Base-by-base conservation (phyloP, 2,888 invertebrate genomes). In the Pristionchus exspectatus region DNA sequence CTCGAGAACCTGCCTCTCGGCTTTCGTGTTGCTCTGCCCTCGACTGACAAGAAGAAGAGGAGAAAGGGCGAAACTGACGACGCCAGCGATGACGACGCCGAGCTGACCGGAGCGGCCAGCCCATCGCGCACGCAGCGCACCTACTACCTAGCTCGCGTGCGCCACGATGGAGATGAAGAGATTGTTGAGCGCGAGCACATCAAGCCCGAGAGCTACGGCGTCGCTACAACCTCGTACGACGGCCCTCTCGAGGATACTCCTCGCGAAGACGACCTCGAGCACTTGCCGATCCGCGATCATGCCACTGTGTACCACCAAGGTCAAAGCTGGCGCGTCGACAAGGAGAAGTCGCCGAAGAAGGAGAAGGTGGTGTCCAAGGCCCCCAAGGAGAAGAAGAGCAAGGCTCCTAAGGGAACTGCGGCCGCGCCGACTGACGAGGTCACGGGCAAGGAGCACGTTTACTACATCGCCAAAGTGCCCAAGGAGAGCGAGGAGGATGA, bases 391-490 rank as follows among this genome's bases (percentile, higher is more conserved):
- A 81, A 81, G 81, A 81, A 81, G 50, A 81, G 12, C 81, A 81
- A 81, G 81, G 12, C 54, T 81, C 50, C 50, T 7, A 81, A 81
- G 81, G 50, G 50, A n/a, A 50, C 54, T 81, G 81, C 81, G 81
- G 81, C 81, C 9, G 44, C 50, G 24, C 81, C 81, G 54, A 14
- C 44, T 9, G 85, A 63, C 59, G 30, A 85, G 63, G 33, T 33
- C 33, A 63, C 63, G 30, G 63, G 63, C 59, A 85, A 85, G 63
- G 85, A 85, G 30, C 59, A 59, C 85, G 63, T 85, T 33, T 38
- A 38, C 85, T 85, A 85, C 85, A 85, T 85, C 85, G 63, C 85
- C 85, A 85, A 85, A n/a, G 85, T 85, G 59, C 85, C 59, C 59
- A 85, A 85, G 59, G 85, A 85, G 27, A 85, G 44, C 63, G 85